phyloP scores from a whole-genome alignment of 2,888 invertebrate species.

The Apodemia zela region DNA sequence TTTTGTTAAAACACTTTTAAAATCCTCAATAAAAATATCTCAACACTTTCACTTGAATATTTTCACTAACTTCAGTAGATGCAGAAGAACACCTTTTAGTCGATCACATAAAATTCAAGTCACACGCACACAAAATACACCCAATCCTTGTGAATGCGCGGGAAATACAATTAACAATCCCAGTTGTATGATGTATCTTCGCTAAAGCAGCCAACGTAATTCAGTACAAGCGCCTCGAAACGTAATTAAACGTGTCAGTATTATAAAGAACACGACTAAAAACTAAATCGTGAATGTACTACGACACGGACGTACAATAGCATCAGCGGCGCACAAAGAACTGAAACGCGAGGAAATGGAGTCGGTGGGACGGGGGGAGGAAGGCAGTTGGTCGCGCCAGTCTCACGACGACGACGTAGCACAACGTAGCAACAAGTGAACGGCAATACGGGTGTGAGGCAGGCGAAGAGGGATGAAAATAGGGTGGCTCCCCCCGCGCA shows the following conservation, averaged over 20 bases:
- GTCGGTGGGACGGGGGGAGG: constrained; percentile 51
- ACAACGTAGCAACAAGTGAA: constrained; percentile 77
- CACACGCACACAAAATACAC: constrained; percentile 57
- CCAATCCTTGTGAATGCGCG: constrained; percentile 37
- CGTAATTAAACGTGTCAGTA: constrained; percentile 38
- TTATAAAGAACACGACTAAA: constrained; percentile 51
- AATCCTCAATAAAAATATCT: constrained; percentile 13
- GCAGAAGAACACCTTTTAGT: constrained; percentile 5
- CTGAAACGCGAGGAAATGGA: constrained; percentile 71
- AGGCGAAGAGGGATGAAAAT: constrained; percentile 42
- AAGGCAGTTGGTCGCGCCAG: constrained; percentile 54
- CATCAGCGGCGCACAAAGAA: constrained; percentile 75
- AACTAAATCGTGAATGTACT: constrained; percentile 48
- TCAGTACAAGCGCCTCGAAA: constrained; percentile 57
- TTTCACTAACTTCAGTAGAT: neutral
- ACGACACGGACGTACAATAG: constrained; percentile 59
- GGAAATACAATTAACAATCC: constrained; percentile 41
- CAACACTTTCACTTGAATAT: constrained; percentile 9
- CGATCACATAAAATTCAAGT: constrained; percentile 28
- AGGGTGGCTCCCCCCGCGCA: constrained; percentile 48
- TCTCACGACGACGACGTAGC: constrained; percentile 55
- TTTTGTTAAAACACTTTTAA: constrained; percentile 6
- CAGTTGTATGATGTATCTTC: constrained; percentile 44
- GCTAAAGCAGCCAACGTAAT: constrained; percentile 59
- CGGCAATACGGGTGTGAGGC: constrained; percentile 59